Conservation (phyloP, 2,888 invertebrate genomes). For the Atethmia centrago region DNA sequence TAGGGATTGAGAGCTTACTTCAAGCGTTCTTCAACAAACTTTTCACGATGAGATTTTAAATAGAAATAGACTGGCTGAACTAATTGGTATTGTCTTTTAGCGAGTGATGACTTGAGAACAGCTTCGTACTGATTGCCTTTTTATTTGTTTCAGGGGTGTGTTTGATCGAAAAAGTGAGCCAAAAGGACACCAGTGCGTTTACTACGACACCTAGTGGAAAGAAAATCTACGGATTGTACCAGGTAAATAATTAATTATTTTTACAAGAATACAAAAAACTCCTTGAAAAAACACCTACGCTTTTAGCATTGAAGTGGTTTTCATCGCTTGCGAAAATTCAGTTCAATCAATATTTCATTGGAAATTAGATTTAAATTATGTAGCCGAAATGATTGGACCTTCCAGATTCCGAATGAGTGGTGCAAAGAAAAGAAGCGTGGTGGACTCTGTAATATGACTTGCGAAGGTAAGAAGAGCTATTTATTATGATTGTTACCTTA, state of each 20-base stretch:
- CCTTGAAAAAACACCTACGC: background rate
- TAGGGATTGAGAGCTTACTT: background rate
- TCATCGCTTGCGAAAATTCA: background rate
- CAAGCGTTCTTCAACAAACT: background rate
- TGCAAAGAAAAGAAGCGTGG: slow-evolving; percentile 84
- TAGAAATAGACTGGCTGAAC: background rate
- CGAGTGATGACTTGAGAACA: background rate
- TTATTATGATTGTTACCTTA: too few relatives aligned
- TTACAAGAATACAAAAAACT: background rate
- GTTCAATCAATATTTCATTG: background rate
- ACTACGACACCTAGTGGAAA: slow-evolving; percentile 78
- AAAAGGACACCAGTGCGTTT: slow-evolving; percentile 78
- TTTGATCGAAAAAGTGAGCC: slow-evolving; percentile 86
- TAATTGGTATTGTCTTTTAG: background rate
- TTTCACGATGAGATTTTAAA: background rate
- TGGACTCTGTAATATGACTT: slow-evolving; percentile 84
- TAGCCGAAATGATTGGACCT: slow-evolving; percentile 27
- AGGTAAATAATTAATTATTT: slow-evolving; percentile 72
- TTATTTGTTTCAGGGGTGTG: slow-evolving; percentile 84
- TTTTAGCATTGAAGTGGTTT: background rate
- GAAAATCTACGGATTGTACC: slow-evolving; percentile 84
- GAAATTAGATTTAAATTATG: background rate
- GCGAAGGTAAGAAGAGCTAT: slow-evolving; percentile 80
- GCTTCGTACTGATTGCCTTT: background rate
- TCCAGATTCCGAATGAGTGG: slow-evolving; percentile 86